Evolutionary conservation across 1,140 invertebrate genomes (phyloP).

Genomic region (Saccostrea glomerata): DNA sequence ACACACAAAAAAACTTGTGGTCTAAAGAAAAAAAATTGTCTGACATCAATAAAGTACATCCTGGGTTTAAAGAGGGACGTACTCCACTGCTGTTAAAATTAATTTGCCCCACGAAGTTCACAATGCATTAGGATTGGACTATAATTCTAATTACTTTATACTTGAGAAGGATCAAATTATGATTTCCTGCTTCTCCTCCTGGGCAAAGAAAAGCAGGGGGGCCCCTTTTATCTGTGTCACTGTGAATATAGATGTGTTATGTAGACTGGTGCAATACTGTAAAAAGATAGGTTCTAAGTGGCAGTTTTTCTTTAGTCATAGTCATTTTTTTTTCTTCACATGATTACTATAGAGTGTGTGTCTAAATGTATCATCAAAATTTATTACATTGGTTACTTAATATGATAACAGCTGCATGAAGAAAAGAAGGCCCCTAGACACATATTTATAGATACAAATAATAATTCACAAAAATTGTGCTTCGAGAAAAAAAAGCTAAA

Average conservation of each 20-base stretch:
- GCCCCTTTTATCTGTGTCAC: not conserved
- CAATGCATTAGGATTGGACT: not conserved
- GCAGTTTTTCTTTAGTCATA: not conserved
- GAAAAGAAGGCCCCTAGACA: not conserved
- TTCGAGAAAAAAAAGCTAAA: not conserved
- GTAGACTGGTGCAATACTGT: not conserved
- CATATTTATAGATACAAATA: not conserved
- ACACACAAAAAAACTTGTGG: not conserved
- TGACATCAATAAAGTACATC: conserved; percentile 2
- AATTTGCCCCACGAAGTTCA: not conserved
- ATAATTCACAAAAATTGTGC: not conserved
- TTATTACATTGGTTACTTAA: conserved; percentile 26
- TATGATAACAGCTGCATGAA: conserved; percentile 22
- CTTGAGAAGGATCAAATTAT: conserved; percentile 36
- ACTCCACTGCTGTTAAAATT: conserved; percentile 21
- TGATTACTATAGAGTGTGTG: not conserved
- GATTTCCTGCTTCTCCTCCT: not conserved
- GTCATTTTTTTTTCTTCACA: not conserved
- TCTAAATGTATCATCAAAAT: not conserved
- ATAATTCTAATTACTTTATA: conserved; percentile 17
- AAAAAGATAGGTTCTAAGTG: not conserved
- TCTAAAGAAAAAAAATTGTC: not conserved
- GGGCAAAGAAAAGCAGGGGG: not conserved
- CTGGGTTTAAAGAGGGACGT: conserved; percentile 6
- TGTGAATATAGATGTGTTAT: not conserved